These are phyloP conservation scores for Periophthalmodon schlosseri DNA, from an alignment of 2,113 vertebrate genomes.

Conservation along the genomic window DNA sequence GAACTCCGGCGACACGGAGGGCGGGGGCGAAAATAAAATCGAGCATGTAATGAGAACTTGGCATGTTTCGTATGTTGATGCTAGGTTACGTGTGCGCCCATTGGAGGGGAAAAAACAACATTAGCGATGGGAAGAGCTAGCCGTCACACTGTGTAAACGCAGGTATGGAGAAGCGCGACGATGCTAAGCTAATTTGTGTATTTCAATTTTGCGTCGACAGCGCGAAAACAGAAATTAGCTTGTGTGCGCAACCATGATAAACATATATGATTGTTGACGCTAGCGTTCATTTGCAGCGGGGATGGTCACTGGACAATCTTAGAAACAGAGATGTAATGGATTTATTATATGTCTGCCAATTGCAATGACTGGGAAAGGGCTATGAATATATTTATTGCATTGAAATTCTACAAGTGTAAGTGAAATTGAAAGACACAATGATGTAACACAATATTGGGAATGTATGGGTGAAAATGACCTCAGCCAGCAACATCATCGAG, in stretches of 20 bases:
- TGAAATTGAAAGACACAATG: slow-evolving; percentile 54
- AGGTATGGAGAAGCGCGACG: slow-evolving; percentile 44
- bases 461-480: slow-evolving; percentile 21
- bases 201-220: slow-evolving; percentile 41
- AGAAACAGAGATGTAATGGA: slow-evolving; percentile 57
- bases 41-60: slow-evolving; percentile 38
- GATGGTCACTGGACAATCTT: slow-evolving; percentile 55
- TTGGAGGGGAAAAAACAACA: slow-evolving; percentile 13
- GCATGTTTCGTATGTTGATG: slow-evolving; percentile 45
- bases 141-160: slow-evolving; percentile 22
- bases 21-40: slow-evolving; percentile 22
- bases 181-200: slow-evolving; percentile 55
- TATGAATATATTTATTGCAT: slow-evolving; percentile 76
- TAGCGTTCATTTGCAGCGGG: slow-evolving; percentile 53
- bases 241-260: slow-evolving; percentile 31
- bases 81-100: slow-evolving; percentile 11
- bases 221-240: slow-evolving; percentile 31
- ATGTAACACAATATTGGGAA: slow-evolving; percentile 32
- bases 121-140: slow-evolving; percentile 19
- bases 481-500: not conserved
- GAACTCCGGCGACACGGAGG: slow-evolving; percentile 12
- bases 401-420: slow-evolving; percentile 72
- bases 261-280: slow-evolving; percentile 8
- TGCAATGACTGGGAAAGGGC: slow-evolving; percentile 41
- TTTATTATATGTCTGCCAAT: slow-evolving; percentile 65